A percentile compares a stretch with the other conserved stretches of the same genome.
Conservation (phyloP, 2,797 vertebrate genomes). For the Paramormyrops hopkinsi region DNA sequence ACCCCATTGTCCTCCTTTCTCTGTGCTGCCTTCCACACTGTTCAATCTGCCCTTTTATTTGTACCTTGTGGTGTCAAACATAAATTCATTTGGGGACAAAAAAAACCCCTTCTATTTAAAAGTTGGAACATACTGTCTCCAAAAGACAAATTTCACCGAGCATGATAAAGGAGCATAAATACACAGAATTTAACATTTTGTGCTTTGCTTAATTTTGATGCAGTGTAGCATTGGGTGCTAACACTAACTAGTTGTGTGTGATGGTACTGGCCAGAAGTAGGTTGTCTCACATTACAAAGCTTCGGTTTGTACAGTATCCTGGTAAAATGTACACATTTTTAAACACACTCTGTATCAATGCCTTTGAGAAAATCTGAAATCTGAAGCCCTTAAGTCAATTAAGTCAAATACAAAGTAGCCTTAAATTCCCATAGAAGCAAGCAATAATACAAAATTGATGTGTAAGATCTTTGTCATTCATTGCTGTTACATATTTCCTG, state of each 20-base stretch:
- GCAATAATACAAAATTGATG: background rate
- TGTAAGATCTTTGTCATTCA: background rate
- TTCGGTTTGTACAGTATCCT: background rate
- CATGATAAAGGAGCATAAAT: background rate
- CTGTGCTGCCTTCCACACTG: background rate
- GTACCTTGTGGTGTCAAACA: conserved; percentile 6
- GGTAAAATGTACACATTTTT: background rate
- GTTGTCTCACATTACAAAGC: background rate
- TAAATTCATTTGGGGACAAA: background rate
- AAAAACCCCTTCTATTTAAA: background rate
- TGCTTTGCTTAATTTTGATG: background rate
- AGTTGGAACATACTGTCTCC: background rate
- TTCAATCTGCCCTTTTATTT: background rate
- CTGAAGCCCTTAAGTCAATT: background rate
- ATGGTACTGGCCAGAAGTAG: background rate
- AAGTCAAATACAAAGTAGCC: background rate
- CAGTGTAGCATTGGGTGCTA: background rate
- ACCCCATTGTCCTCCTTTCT: background rate
- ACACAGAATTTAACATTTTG: background rate
- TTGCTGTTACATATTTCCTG: background rate
- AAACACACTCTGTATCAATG: background rate
- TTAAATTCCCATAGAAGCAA: background rate
- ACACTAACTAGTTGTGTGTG: background rate
- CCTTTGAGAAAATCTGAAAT: background rate
- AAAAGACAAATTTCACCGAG: background rate